Base-by-base conservation (phyloP, 2,888 invertebrate genomes). In the Aphodius granarius region DNA sequence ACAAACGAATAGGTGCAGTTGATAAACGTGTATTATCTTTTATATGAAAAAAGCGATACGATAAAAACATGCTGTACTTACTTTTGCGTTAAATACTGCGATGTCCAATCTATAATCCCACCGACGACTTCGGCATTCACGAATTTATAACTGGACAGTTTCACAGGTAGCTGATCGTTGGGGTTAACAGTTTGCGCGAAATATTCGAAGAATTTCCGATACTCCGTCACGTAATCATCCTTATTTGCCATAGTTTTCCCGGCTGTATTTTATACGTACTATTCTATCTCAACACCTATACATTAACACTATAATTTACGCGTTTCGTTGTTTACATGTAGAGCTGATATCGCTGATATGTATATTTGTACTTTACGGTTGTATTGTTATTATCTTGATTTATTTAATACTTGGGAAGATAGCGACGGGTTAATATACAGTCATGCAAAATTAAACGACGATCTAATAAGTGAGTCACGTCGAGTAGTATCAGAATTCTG, bases 61-160 rank as follows among this genome's bases (percentile, higher is more conserved):
- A 65, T 68, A 3, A 43, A n/a, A 43, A 43, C 21, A 5, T 74
- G 43, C 65, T 9, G n/a, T 75, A 90, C 92, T 92, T 88, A 94
- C 95, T 92, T 93, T 87, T 92, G 92, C 81, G 91, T 91, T 83
- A 95, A 89, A 88, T 94, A 94, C 85, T 94, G 93, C 75, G 93
- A 90, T 72, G 91, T 91, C 92, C 94, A 94, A 86, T 93, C 92
- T 76, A 94, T 89, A 78, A 94, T 91, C 85, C 94, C 94, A 70
- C 94, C 94, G 81, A 91, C 89, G 76, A 94, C 88, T 88, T 95
- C 95, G 9, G 89, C 87, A 81, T 92, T 91, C 66, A 91, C 89
- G 81, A 94, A 90, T 78, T 92, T 91, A 85, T 93, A 92, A 79
- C 91, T 91, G 79, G 91, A 91, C 77, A 93, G 91, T 84, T 92